Evolutionary conservation across 2,113 vertebrate genomes (phyloP).

Genomic region (Barbus barbus): DNA sequence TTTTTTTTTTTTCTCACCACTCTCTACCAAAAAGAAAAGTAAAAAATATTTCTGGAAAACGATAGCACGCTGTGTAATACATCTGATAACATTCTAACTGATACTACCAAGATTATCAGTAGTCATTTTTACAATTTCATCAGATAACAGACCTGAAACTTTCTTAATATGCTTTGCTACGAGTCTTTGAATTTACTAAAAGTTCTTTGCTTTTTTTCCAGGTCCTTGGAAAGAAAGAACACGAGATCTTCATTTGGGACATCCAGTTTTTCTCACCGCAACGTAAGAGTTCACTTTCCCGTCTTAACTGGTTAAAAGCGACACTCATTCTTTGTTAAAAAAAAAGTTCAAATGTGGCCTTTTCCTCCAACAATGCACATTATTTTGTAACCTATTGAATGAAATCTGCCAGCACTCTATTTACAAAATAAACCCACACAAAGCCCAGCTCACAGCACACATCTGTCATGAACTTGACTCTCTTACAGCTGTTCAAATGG

Average conservation of each 20-base stretch:
- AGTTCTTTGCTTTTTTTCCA: not conserved
- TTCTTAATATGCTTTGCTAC: not conserved
- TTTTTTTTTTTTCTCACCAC: no score
- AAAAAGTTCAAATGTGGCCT: not conserved
- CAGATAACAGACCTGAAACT: not conserved
- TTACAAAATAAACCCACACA: not conserved
- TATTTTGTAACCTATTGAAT: not conserved
- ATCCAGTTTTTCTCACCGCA: conserved; percentile 15
- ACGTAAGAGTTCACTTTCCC: conserved; percentile 38
- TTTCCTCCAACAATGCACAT: not conserved
- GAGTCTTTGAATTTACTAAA: not conserved
- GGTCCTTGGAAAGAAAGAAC: not conserved
- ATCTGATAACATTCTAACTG: not conserved
- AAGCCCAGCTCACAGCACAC: not conserved
- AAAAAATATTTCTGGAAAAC: not conserved
- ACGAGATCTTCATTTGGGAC: not conserved
- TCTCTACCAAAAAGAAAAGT: no score
- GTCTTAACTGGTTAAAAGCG: not conserved
- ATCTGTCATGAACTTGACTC: conserved; percentile 3
- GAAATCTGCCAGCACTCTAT: not conserved
- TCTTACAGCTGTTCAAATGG: conserved; percentile 6
- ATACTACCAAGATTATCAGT: not conserved
- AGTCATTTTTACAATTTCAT: not conserved
- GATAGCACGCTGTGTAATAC: not conserved
- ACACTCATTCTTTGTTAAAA: not conserved